Evolutionary conservation across 1,140 invertebrate genomes (phyloP), one percentile per base, ranked within the genome.

Genomic region (Coelopa frigida): DNA sequence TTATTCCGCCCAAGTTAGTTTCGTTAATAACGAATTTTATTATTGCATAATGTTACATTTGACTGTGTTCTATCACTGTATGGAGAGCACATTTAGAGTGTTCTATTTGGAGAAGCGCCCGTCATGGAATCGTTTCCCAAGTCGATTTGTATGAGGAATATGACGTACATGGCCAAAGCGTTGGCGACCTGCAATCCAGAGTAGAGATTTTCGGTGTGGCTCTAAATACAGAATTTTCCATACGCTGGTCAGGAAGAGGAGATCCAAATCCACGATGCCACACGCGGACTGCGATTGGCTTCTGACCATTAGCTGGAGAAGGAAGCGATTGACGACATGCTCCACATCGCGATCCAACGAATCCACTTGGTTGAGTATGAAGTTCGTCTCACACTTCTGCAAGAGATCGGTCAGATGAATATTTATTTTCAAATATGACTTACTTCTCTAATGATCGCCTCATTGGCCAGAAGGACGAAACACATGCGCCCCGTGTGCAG

Each of bases 111-210:
- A 39, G 11, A 46, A 45, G 32, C 50, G 6, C 54, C 55, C 55
- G 50, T 53, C 51, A 65, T 42, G 2, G 62, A 60, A 46, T 51
- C 53, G 46, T 53, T 60, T 18, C 61, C 62, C 44, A 66, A 49
- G 27, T 61, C 61, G 18, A 62, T 60, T 59, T 66, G 62, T 44
- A 65, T 53, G 0, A 65, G 52, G 32, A 65, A 65, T 51, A 65
- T 66, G 36, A 66, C 51, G 51, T 66, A 58, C 32, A 48, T 55
- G 44, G 59, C 45, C 39, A 62, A 20, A 11, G 52, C 58, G 8
- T 54, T 58, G 21, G 53, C 41, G 43, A 66, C 56, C 62, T 66
- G 53, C 22, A 32, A 35, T n/a, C n/a, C n/a, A 32, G 46, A 54
- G 41, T 56, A 47, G 26, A 40, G 42, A 23, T 35, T 6, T 10